Base-by-base conservation (phyloP, 2,888 invertebrate genomes). In the Tachina lurida region DNA sequence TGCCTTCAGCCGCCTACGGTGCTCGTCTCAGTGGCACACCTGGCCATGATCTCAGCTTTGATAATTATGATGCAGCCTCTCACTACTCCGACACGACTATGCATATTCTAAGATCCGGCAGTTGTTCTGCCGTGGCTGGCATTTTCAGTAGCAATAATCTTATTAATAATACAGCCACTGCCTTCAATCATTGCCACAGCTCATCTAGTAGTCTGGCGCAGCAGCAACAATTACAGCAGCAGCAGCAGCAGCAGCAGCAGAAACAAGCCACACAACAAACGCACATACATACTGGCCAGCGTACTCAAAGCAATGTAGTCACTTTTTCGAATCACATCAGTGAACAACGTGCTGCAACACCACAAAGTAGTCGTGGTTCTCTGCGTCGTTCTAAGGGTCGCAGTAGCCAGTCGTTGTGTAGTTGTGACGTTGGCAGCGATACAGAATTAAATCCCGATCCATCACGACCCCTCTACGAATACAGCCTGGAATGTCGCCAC, bases 401-500 rank as follows among this genome's bases (percentile, higher is more conserved):
- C 43, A 93, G 93, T 87, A 92, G 91, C 88, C 93, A 93, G 83
- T 93, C 93, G 84, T 87, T 93, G 1, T 93, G 93, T 87, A 93
- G 93, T 87, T 93, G 93, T 87, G 93, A 93, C 87, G 92, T 91
- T 47, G 93, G 93, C 65, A 91, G 90, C 4, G 93, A 92, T 82
- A 91, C 91, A 15, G 91, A 92, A 87, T 89, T 93, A 60, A 91
- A 92, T 87, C 92, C 92, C 80, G 90, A 93, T 89, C 92, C 92
- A 8, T 89, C 91, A 17, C 89, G 92, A 67, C 93, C 93, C 56
- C 87, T 93, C 17, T 93, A 92, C 87, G 93, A 94, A 87, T 93
- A 93, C 88, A 93, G 94, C 87, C 89, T 94, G 89, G 94, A 94
- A 90, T 90, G 93, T 13, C 91, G 92, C 54, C 91, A 91, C 78